Evolutionary conservation across 2,113 vertebrate genomes (phyloP).

Genomic region (Apteryx mantelli): DNA sequence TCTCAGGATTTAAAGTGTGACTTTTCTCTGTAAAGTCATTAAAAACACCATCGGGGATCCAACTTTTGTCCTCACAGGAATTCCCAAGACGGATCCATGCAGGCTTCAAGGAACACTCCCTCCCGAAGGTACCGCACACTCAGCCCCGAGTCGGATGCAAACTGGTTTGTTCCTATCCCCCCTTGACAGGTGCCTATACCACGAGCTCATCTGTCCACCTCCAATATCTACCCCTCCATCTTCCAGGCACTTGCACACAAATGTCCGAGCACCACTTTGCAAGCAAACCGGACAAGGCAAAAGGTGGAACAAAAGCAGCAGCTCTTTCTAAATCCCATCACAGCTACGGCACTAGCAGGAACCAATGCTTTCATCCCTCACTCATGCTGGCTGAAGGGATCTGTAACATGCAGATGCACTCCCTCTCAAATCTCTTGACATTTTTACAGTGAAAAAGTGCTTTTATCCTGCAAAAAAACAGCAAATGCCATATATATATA

Average conservation of each 20-base stretch:
- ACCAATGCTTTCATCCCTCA: not conserved
- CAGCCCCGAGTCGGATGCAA: not conserved
- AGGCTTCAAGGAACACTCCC: not conserved
- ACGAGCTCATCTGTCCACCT: not conserved
- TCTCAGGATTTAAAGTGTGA: not conserved
- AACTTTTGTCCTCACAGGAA: not conserved
- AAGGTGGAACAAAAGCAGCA: not conserved
- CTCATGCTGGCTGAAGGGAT: not conserved
- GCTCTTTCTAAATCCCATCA: not conserved
- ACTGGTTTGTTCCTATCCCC: not conserved
- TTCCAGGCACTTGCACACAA: not conserved
- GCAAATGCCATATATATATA: not conserved
- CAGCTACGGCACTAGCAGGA: not conserved
- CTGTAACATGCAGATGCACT: not conserved
- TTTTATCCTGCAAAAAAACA: not conserved
- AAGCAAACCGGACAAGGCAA: not conserved
- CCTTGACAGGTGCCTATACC: not conserved
- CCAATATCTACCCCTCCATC: not conserved
- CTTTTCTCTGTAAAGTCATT: not conserved
- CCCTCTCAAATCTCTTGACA: not conserved
- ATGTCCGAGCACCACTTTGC: fast-evolving
- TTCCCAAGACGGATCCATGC: not conserved
- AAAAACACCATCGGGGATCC: not conserved
- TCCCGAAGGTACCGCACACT: not conserved
- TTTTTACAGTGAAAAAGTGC: not conserved